A percentile compares a stretch with the other conserved stretches of the same genome.
These are phyloP conservation scores for Lampropteryx suffumata DNA, from an alignment of 2,888 invertebrate genomes.

Conservation along the genomic window DNA sequence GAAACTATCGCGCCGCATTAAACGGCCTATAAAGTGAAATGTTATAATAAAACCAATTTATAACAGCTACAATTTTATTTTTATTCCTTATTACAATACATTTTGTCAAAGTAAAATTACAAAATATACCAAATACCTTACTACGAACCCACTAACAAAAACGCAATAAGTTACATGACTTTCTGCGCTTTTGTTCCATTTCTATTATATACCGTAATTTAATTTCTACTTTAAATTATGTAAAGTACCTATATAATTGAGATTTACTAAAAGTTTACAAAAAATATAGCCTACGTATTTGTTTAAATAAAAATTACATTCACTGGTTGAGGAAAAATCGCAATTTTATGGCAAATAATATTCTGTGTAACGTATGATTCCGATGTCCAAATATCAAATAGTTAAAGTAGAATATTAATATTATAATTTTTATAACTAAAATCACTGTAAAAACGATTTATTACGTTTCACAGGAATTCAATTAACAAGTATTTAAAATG, in stretches of 20 bases:
- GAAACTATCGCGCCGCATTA: too few relatives aligned
- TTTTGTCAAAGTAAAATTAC: constrained; percentile 19
- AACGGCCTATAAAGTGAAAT: neutral
- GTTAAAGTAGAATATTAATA: too few relatives aligned
- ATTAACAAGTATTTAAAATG: too few relatives aligned
- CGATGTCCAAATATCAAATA: too few relatives aligned
- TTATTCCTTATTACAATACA: constrained; percentile 46
- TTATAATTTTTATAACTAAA: too few relatives aligned
- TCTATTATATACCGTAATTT: neutral
- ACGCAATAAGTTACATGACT: constrained; percentile 5
- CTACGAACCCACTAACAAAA: constrained; percentile 9
- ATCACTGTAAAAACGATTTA: too few relatives aligned
- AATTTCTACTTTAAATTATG: neutral
- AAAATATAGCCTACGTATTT: constrained; percentile 15
- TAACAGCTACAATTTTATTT: constrained; percentile 48
- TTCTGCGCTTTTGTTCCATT: constrained; percentile 11
- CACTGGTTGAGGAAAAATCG: neutral
- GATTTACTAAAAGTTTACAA: constrained; percentile 14
- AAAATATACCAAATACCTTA: constrained; percentile 4
- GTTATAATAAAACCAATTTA: constrained; percentile 1
- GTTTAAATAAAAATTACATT: neutral
- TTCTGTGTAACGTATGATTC: too few relatives aligned
- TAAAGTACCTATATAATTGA: constrained; percentile 1
- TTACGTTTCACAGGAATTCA: too few relatives aligned
- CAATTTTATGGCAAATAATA: constrained; percentile 1